Evolutionary conservation across 2,113 vertebrate species (phyloP).

Genomic region (Aldabrachelys gigantea): DNA sequence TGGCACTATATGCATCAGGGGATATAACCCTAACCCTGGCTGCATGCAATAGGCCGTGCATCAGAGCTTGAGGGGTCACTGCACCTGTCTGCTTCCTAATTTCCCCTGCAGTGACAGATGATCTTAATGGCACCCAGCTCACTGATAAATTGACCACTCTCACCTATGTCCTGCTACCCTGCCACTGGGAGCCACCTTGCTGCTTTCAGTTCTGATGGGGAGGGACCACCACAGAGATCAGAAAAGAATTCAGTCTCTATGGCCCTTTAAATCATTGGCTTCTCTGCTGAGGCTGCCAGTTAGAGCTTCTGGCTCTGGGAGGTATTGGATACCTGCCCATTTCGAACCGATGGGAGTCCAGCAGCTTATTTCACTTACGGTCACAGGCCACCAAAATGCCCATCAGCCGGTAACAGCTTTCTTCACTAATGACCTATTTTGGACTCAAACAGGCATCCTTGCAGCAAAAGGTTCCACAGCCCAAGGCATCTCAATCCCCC

Average conservation of each 20-base stretch:
- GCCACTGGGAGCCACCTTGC: not conserved
- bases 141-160: not conserved
- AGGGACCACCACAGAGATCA: not conserved
- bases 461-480: not conserved
- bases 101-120: not conserved
- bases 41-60: not conserved
- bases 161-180: not conserved
- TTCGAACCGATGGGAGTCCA: not conserved
- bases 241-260: not conserved
- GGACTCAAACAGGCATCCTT: not conserved
- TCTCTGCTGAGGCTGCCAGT: not conserved
- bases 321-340: not conserved
- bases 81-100: not conserved
- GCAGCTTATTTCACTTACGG: not conserved
- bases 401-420: not conserved
- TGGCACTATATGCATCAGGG: too few species aligned
- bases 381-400: accelerated
- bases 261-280: not conserved
- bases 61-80: not conserved
- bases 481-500: not conserved
- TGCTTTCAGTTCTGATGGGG: not conserved
- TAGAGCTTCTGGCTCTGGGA: not conserved
- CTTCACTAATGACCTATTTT: not conserved
- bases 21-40: not conserved
- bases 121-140: not conserved